Percentiles rank a stretch among this genome's conserved stretches.
phyloP scores from a whole-genome alignment of 2,888 invertebrate species.

The Tridacna crocea region DNA sequence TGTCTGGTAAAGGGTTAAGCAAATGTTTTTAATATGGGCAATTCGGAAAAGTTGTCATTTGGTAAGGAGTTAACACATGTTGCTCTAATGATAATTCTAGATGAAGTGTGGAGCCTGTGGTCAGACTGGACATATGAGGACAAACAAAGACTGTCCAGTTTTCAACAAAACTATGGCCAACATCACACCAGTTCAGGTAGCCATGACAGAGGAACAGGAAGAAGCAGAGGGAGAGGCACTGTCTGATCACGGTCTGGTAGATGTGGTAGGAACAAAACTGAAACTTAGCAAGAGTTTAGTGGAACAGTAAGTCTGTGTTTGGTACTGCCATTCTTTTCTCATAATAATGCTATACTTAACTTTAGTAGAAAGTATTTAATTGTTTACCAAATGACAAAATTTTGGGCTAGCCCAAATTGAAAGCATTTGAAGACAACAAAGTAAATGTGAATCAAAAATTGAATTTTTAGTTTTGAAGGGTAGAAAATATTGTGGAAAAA shows the following conservation, averaged over 20 bases:
- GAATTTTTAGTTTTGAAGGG: no score
- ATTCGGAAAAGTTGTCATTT: no score
- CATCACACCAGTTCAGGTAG: conserved; percentile 80
- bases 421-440: no score
- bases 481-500: no score
- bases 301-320: conserved; percentile 85
- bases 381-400: no score
- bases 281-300: conserved; percentile 94
- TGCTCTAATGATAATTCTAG: conserved; percentile 68
- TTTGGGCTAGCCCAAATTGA: no score
- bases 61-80: no score
- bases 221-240: conserved; percentile 88
- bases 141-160: conserved; percentile 98
- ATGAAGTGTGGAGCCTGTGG: conserved; percentile 99
- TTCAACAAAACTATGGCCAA: conserved; percentile 89
- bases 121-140: conserved; percentile 91
- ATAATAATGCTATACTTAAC: background rate
- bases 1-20: no score
- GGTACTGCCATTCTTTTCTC: background rate
- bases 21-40: no score
- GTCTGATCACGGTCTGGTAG: conserved; percentile 85
- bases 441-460: no score
- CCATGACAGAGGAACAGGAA: conserved; percentile 92
- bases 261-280: conserved; percentile 97
- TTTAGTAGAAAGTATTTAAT: background rate